A percentile compares a stretch with the other conserved stretches of the same genome.
These are phyloP conservation scores for Isurus oxyrinchus DNA, from an alignment of 2,113 vertebrate genomes.

Conservation along the genomic window DNA sequence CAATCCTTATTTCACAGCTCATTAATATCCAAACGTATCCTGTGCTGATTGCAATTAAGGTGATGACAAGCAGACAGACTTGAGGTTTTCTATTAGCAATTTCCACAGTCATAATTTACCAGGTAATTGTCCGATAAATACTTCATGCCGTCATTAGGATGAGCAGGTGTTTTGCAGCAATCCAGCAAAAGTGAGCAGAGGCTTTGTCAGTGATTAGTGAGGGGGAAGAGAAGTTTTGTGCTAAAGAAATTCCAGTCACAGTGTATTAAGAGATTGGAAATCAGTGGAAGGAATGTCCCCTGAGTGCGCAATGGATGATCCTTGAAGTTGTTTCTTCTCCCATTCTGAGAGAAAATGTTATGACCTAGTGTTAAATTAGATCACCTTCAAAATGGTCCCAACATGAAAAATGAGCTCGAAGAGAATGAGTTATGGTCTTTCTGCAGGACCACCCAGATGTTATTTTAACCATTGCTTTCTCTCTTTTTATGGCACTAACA, in stretches of 20 bases:
- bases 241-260: background rate
- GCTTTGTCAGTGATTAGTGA: background rate
- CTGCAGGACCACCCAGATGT: background rate
- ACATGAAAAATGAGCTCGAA: background rate
- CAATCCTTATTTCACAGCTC: slow-evolving; percentile 36
- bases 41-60: slow-evolving; percentile 27
- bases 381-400: background rate
- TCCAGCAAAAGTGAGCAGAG: background rate
- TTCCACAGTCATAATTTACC: background rate
- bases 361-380: background rate
- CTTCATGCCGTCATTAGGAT: background rate
- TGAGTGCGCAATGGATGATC: background rate
- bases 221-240: background rate
- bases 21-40: slow-evolving; percentile 3
- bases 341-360: background rate
- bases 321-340: slow-evolving; percentile 16
- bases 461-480: background rate
- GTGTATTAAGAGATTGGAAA: background rate
- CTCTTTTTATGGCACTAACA: too few species aligned
- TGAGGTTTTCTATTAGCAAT: background rate
- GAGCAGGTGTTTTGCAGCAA: background rate
- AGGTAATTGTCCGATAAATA: background rate
- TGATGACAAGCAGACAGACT: slow-evolving; percentile 1
- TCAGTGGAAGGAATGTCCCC: background rate
- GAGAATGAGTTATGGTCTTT: background rate